Conservation (phyloP, 2,888 invertebrate genomes). For the Strigamia crassipes region DNA sequence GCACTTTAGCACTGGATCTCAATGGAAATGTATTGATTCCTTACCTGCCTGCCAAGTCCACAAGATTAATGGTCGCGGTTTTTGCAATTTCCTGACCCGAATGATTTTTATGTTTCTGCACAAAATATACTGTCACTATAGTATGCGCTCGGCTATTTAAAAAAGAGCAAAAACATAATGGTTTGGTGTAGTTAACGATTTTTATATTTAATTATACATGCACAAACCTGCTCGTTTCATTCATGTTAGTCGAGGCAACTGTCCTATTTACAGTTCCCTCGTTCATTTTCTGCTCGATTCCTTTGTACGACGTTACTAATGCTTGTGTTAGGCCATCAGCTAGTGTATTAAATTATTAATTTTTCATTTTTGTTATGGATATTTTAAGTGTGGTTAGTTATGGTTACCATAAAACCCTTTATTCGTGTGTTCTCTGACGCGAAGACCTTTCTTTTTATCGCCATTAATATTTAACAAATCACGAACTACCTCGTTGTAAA, state of each 20-base stretch:
- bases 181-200: not conserved
- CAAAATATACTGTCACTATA: constrained; percentile 63
- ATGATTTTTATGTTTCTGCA: constrained; percentile 62
- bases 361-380: not conserved
- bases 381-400: not conserved
- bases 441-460: constrained; percentile 61
- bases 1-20: constrained; percentile 4
- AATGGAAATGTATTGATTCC: constrained; percentile 43
- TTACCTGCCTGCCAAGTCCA: constrained; percentile 66
- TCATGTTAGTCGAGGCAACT: constrained; percentile 66
- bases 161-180: not conserved
- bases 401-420: constrained; percentile 64
- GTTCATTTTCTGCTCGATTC: constrained; percentile 63
- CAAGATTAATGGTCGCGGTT: constrained; percentile 63
- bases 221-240: constrained; percentile 62
- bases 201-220: constrained; percentile 25
- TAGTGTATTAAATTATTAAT: constrained; percentile 52
- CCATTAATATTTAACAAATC: constrained; percentile 61
- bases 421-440: constrained; percentile 64
- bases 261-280: constrained; percentile 65
- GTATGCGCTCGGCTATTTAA: constrained; percentile 63
- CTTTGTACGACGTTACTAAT: constrained; percentile 61
- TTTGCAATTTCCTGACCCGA: constrained; percentile 63
- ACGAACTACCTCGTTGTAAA: constrained; percentile 65
- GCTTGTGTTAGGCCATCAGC: constrained; percentile 62